Percentiles rank a stretch among this genome's conserved stretches.
These are phyloP conservation scores for Apodemus agrarius DNA, from an alignment of 2,797 vertebrate genomes.

Conservation along the genomic window DNA sequence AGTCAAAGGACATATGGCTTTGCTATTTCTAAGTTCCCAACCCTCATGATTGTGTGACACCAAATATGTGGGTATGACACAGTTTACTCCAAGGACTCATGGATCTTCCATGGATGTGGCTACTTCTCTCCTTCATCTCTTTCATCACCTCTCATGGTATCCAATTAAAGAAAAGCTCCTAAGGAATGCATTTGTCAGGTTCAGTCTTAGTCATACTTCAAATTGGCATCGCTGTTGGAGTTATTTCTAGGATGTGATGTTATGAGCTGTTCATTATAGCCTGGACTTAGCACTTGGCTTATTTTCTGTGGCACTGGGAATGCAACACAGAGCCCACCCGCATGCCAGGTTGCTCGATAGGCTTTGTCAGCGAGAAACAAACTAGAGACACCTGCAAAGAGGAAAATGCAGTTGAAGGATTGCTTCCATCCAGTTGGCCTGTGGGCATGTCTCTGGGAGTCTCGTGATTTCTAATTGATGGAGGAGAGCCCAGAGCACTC, in stretches of 20 bases:
- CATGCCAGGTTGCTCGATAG: background rate
- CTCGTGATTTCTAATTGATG: background rate
- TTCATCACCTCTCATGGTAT: background rate
- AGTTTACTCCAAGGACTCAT: background rate
- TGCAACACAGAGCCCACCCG: background rate
- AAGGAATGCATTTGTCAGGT: background rate
- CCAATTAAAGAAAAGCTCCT: constrained; percentile 28
- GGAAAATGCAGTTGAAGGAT: background rate
- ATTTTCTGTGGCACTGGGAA: background rate
- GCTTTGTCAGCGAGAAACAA: background rate
- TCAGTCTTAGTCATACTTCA: constrained; percentile 38
- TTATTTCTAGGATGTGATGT: constrained; percentile 53
- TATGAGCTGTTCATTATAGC: background rate
- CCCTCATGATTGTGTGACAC: background rate
- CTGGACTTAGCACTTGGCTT: background rate
- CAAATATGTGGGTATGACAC: background rate
- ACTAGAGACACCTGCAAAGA: background rate
- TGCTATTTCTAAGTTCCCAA: background rate
- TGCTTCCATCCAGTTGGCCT: background rate
- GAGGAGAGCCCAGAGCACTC: background rate
- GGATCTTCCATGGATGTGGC: background rate
- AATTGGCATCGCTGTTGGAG: constrained; percentile 30
- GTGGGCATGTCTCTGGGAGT: background rate
- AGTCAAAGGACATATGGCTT: background rate
- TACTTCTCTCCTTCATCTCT: background rate